Evolutionary conservation across 2,113 vertebrate genomes (phyloP).

Genomic region (Chaetura pelagica): DNA sequence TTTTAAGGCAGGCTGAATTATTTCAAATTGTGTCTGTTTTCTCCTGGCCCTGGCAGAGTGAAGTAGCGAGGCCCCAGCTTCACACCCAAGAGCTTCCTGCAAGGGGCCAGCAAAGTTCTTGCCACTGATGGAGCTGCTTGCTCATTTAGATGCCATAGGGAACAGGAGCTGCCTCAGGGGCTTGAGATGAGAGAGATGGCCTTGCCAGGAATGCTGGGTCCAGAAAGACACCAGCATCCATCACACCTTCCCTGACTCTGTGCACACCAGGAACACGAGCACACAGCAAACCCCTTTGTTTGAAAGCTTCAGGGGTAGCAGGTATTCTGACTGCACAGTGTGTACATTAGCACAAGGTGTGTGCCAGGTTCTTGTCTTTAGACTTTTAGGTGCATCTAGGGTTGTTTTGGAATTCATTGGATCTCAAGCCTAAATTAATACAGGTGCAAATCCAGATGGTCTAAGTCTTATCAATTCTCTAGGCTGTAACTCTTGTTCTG

Average conservation of each 20-base stretch:
- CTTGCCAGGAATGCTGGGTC: not conserved
- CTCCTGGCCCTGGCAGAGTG: not conserved
- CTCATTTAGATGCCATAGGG: not conserved
- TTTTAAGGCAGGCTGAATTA: not conserved
- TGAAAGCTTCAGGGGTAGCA: not conserved
- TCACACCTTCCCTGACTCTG: not conserved
- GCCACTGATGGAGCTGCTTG: not conserved
- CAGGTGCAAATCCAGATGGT: not conserved
- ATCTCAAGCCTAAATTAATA: not conserved
- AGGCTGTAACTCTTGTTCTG: not conserved
- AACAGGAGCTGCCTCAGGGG: not conserved
- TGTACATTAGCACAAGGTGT: not conserved
- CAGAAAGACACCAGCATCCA: accelerated
- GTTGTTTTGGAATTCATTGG: not conserved
- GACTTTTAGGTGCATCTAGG: not conserved
- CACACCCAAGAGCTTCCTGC: not conserved
- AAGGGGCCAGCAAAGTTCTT: not conserved
- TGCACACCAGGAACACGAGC: accelerated
- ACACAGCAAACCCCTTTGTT: not conserved
- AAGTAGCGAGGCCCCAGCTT: not conserved
- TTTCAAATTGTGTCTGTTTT: not conserved
- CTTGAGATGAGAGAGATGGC: not conserved
- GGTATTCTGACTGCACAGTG: not conserved
- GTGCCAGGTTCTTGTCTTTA: not conserved
- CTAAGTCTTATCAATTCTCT: not conserved